phyloP scores from a whole-genome alignment of 2,888 invertebrate genomes.

The Bombylius major region DNA sequence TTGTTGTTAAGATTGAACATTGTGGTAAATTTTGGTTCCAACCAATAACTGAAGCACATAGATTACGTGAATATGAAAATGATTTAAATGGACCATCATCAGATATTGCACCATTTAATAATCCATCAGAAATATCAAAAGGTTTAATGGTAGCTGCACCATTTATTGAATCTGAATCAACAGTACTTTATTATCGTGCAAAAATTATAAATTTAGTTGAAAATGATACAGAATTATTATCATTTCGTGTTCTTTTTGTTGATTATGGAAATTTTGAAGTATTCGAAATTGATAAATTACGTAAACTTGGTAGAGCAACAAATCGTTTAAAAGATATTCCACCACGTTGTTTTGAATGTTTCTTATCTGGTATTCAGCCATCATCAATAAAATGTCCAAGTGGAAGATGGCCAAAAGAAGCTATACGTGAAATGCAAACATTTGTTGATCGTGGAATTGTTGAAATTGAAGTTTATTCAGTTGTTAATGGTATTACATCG shows the following conservation, averaged over 20 bases:
- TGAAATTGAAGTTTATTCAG: slow-evolving; percentile 55
- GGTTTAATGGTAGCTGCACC: slow-evolving; percentile 49
- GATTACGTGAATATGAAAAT: slow-evolving; percentile 30
- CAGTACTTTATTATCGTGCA: slow-evolving; percentile 42
- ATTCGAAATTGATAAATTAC: slow-evolving; percentile 38
- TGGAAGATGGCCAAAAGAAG: slow-evolving; percentile 49
- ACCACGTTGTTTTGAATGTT: slow-evolving; percentile 58
- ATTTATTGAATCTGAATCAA: slow-evolving; percentile 32
- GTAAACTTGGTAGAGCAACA: slow-evolving; percentile 26
- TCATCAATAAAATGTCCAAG: slow-evolving; percentile 44
- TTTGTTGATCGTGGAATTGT: slow-evolving; percentile 31
- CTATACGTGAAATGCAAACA: slow-evolving; percentile 38
- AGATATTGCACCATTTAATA: slow-evolving; percentile 19
- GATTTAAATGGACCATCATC: slow-evolving; percentile 31
- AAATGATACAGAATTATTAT: slow-evolving; percentile 17
- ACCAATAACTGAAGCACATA: slow-evolving; percentile 22
- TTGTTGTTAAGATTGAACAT: slow-evolving; percentile 23
- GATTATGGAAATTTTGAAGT: slow-evolving; percentile 59
- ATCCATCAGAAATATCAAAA: slow-evolving; percentile 27
- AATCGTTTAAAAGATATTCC: slow-evolving; percentile 30
- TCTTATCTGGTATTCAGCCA: slow-evolving; percentile 56
- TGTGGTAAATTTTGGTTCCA: slow-evolving; percentile 34
- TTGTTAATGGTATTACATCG: slow-evolving; percentile 60
- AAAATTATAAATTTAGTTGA: slow-evolving; percentile 36
- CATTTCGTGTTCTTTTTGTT: slow-evolving; percentile 45